phyloP scores from a whole-genome alignment of 2,888 invertebrate genomes.

The Adineta ricciae region DNA sequence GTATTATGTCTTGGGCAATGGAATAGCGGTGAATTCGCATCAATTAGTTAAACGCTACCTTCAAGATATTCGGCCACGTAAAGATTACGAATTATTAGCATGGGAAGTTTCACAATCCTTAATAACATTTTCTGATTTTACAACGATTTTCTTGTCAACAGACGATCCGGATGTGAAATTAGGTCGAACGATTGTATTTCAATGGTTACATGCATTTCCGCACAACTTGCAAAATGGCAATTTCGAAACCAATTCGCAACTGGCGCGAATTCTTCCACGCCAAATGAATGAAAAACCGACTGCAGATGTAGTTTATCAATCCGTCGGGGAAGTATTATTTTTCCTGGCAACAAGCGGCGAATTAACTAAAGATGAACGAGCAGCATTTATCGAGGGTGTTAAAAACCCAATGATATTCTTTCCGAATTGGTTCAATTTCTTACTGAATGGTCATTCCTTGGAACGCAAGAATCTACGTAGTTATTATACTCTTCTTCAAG shows the following conservation, averaged over 20 bases:
- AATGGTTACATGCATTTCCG: conserved; percentile 14
- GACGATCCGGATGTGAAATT: background rate
- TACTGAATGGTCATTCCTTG: background rate
- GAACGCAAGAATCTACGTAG: background rate
- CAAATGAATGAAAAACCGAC: background rate
- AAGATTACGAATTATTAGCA: background rate
- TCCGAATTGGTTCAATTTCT: background rate
- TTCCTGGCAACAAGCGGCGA: background rate
- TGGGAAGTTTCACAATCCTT: background rate
- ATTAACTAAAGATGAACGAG: background rate
- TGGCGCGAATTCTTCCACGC: background rate
- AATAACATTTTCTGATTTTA: background rate
- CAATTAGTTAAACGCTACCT: background rate
- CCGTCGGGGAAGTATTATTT: background rate
- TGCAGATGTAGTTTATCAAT: background rate
- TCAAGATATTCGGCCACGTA: background rate
- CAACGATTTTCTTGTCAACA: background rate
- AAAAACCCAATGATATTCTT: background rate
- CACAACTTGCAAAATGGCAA: background rate
- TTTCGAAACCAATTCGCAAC: background rate
- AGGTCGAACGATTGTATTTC: background rate
- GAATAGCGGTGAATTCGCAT: background rate
- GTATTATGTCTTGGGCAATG: background rate
- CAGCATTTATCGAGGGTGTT: background rate
- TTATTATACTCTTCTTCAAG: background rate